These are phyloP conservation scores for Glaucopsyche alexis DNA, from an alignment of 2,888 invertebrate species.

Conservation along the genomic window DNA sequence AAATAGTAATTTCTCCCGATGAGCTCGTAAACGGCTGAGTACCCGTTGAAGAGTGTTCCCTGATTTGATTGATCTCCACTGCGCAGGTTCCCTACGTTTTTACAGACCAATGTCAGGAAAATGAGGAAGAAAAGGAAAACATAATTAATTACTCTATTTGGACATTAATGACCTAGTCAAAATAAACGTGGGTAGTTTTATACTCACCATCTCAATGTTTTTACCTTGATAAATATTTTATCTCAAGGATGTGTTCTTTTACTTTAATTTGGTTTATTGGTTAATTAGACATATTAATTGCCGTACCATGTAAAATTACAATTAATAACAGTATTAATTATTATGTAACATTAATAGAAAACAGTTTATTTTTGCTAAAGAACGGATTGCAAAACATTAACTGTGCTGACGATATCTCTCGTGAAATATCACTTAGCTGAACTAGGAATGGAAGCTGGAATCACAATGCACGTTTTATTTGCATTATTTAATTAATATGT, in stretches of 20 bases:
- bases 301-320: not conserved
- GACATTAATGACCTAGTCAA: conserved; percentile 75
- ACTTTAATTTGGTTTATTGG: not conserved
- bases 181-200: conserved; percentile 68
- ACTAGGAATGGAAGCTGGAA: conserved; percentile 2
- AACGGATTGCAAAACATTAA: not conserved
- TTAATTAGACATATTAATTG: not conserved
- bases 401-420: not conserved
- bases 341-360: too few relatives aligned
- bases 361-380: not conserved
- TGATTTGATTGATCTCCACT: conserved; percentile 75
- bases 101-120: conserved; percentile 67
- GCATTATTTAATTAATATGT: conserved; percentile 48
- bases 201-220: conserved; percentile 13
- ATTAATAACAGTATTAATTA: not conserved
- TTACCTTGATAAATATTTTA: conserved; percentile 24
- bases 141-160: conserved; percentile 79
- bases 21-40: conserved; percentile 68
- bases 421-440: not conserved
- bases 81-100: conserved; percentile 63
- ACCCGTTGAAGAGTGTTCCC: conserved; percentile 58
- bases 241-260: not conserved
- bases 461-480: conserved; percentile 23
- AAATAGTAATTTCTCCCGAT: conserved; percentile 46
- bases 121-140: conserved; percentile 68